Base-by-base conservation (phyloP, 2,888 invertebrate genomes). In the Crematogaster levior region DNA sequence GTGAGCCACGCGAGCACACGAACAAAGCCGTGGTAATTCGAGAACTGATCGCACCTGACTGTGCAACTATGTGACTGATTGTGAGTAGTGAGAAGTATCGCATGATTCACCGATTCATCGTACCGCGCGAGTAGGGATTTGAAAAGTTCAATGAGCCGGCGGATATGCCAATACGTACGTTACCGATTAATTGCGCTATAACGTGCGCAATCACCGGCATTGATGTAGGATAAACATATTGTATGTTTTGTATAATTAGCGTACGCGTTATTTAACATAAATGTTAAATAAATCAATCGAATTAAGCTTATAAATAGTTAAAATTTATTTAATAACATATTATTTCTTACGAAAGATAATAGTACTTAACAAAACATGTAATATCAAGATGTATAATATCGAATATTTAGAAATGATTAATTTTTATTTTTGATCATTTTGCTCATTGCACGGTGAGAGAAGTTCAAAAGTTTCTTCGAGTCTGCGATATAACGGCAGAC, bases 41-140 rank as follows among this genome's bases (percentile, higher is more conserved):
- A 63, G 58, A 70, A 80, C 85, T 72, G 82, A 87, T 87, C 84
- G 84, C 79, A 87, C 81, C 87, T 75, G 85, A 87, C 85, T 66
- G 74, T 81, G 82, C 72, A 68, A 74, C 37, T 61, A 58, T 79
- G 77, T 82, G 83, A 80, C 74, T 73, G 51, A n/a, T n/a, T n/a
- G n/a, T n/a, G n/a, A n/a, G n/a, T n/a, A n/a, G n/a, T n/a, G 51
- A 68, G 77, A 83, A 80, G 74, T 87, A 85, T 85, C 84, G 77
- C 75, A 75, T 87, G 87, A 87, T 85, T 87, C 87, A 87, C 83
- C 85, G 87, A 77, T 74, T 74, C 48, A 84, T 85, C 82, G 84
- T 82, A 74, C 65, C 68, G 68, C 77, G 21, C 21, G 63, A 84
- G 85, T 81, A 73, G 84, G 65, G 68, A 87, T 87, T 86, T 63